These are phyloP conservation scores for Glaucomys volans DNA, from an alignment of 2,113 vertebrate species.

Conservation along the genomic window DNA sequence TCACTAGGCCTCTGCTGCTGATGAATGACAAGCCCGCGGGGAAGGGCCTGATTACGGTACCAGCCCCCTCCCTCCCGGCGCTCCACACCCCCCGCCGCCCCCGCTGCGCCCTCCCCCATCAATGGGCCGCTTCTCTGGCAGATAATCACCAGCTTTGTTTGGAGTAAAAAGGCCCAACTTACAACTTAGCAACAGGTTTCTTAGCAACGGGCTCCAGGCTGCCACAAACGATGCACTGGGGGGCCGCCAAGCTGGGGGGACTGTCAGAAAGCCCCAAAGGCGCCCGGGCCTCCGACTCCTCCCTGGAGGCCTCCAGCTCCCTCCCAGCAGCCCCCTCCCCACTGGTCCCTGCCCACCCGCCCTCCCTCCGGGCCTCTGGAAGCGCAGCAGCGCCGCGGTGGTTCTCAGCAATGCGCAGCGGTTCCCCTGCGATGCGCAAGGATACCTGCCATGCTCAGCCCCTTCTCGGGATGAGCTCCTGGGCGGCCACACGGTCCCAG, in stretches of 20 bases:
- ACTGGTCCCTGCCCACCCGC: neutral
- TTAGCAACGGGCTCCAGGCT: slow-evolving; percentile 85
- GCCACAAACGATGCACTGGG: slow-evolving; percentile 63
- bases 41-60: slow-evolving; percentile 96
- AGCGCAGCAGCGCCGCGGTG: neutral
- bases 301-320: neutral
- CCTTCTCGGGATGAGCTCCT: neutral
- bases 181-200: slow-evolving; percentile 88
- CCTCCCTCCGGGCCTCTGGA: neutral
- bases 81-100: neutral
- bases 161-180: slow-evolving; percentile 83
- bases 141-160: slow-evolving; percentile 82
- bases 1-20: slow-evolving; percentile 92
- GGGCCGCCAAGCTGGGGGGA: neutral
- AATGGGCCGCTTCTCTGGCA: slow-evolving; percentile 73
- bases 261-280: neutral
- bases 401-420: neutral
- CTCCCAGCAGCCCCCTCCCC: neutral
- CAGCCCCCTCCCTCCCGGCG: neutral
- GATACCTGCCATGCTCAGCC: fast-evolving
- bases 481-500: fast-evolving
- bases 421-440: neutral
- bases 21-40: slow-evolving; percentile 97
- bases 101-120: slow-evolving; percentile 57
- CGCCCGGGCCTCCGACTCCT: neutral